phyloP scores from a whole-genome alignment of 2,113 vertebrate species.

The Myanophis thanlyinensis region DNA sequence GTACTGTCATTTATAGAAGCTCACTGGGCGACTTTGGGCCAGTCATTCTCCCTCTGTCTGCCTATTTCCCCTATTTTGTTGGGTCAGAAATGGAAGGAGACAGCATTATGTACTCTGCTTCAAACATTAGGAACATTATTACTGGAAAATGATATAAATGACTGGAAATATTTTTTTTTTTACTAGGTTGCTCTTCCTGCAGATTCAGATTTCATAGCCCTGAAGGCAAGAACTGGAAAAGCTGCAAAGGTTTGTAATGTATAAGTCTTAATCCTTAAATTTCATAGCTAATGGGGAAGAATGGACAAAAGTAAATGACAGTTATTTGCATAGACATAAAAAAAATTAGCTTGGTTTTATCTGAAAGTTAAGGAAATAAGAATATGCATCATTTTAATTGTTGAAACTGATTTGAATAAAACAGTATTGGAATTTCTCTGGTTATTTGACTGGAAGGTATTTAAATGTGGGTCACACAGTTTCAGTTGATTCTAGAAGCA shows the following conservation, averaged over 20 bases:
- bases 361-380: not conserved
- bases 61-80: not conserved
- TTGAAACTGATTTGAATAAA: not conserved
- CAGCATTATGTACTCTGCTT: not conserved
- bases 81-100: not conserved
- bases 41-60: not conserved
- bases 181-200: slow-evolving; percentile 89
- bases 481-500: not conserved
- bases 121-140: not conserved
- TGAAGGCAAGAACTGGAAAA: slow-evolving; percentile 90
- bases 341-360: not conserved
- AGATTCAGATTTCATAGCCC: slow-evolving; percentile 81
- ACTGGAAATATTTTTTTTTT: not conserved
- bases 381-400: not conserved
- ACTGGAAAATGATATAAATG: not conserved
- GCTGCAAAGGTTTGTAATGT: slow-evolving; percentile 84
- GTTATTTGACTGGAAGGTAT: not conserved
- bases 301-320: not conserved
- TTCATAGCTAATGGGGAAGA: not conserved
- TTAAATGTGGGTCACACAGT: not conserved
- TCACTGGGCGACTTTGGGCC: not conserved
- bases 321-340: not conserved
- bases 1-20: not conserved
- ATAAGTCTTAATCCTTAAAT: not conserved
- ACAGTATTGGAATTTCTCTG: not conserved